Percentiles rank a stretch among this genome's conserved stretches.
Conservation (phyloP, 2,113 vertebrate species). For the Camelus dromedarius region DNA sequence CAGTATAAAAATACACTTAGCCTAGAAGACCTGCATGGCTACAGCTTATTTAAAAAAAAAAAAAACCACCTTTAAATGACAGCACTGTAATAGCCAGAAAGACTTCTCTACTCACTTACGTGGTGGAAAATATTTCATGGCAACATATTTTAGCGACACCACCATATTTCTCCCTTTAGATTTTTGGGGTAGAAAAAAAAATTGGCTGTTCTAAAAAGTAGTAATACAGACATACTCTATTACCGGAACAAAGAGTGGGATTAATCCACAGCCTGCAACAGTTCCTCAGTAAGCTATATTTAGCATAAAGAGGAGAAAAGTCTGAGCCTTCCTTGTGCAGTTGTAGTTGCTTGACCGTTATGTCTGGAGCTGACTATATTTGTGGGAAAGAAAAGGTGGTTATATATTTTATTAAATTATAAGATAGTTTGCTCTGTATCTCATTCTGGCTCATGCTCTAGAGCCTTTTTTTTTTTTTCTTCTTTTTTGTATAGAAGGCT, state of each 20-base stretch:
- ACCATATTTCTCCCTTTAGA: constrained; percentile 76
- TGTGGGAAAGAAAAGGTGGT: constrained; percentile 7
- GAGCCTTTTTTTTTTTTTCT: not conserved
- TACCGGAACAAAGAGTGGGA: constrained; percentile 65
- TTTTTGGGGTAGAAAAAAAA: constrained; percentile 80
- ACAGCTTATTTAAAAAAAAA: constrained; percentile 45
- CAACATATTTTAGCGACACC: constrained; percentile 73
- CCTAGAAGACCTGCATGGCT: constrained; percentile 3
- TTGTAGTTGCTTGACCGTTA: not conserved
- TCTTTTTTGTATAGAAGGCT: not conserved
- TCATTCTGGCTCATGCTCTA: not conserved
- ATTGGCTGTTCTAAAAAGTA: constrained; percentile 73
- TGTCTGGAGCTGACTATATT: constrained; percentile 29
- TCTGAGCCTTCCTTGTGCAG: not conserved
- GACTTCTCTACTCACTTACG: constrained; percentile 22
- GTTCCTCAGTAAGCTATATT: constrained; percentile 39
- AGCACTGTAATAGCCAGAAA: constrained; percentile 73
- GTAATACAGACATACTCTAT: constrained; percentile 68
- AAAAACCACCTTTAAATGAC: constrained; percentile 52
- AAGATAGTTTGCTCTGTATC: constrained; percentile 13
- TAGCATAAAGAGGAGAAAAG: constrained; percentile 18
- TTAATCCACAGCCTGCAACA: constrained; percentile 69
- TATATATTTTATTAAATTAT: constrained; percentile 47
- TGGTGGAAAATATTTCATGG: constrained; percentile 46
- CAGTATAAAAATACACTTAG: constrained; percentile 67